Base-by-base conservation (phyloP, 2,888 invertebrate species). In the Tanaodytes sp. region DNA sequence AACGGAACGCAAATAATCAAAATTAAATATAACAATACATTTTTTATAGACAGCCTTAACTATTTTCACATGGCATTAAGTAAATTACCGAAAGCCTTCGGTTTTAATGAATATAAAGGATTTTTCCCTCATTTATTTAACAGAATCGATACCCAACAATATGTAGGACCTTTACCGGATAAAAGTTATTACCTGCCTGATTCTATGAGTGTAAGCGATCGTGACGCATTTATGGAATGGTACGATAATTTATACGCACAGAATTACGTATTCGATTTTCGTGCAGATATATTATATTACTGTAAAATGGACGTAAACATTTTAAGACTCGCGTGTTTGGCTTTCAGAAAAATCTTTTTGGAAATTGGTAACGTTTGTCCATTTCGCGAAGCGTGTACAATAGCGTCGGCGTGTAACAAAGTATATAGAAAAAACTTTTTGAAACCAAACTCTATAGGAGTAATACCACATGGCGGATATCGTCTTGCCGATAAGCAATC, bases 21-120 rank as follows among this genome's bases (percentile, higher is more conserved):
- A 1, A 69, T 76, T n/a, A n/a, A n/a, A n/a, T n/a, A n/a, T n/a
- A n/a, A n/a, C n/a, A n/a, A n/a, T n/a, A n/a, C n/a, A n/a, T n/a
- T n/a, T n/a, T n/a, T n/a, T n/a, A 23, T 23, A 8, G 52, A 52
- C n/a, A 52, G 52, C 12, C 23, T 52, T 11, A 58, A 59, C 27
- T 80, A 78, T 59, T 75, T 80, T 36, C 78, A 76, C 5, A 78
- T 79, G 77, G 49, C 71, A 12, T 58, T 78, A 6, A 31, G 66
- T 1, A 59, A 54, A 18, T 30, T 80, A 12, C 76, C 78, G 2
- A 77, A 77, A 71, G 69, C 77, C 1, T 77, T 80, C 51, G 77
- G 71, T 15, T 57, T 80, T 4, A 5, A 49, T 0, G 64, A 46
- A 2, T 5, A 0, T 12, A 74, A 76, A 46, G 73, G 71, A 1